These are phyloP conservation scores for Xanthorhoe designata DNA, from an alignment of 2,888 invertebrate genomes.

Conservation along the genomic window DNA sequence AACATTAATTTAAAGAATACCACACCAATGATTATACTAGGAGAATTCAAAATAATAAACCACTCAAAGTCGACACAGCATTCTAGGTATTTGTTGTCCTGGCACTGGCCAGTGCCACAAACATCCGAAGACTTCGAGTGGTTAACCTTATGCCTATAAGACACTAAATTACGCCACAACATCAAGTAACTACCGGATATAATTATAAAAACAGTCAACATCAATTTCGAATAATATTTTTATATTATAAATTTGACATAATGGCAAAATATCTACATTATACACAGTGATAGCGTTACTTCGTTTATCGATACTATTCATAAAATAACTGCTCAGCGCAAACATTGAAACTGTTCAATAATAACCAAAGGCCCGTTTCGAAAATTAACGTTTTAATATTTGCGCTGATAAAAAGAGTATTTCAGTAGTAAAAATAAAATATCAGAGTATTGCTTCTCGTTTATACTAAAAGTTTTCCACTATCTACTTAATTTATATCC, in stretches of 20 bases:
- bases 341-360: constrained; percentile 56
- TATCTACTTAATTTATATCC: constrained; percentile 81
- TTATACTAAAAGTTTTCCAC: constrained; percentile 83
- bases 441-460: constrained; percentile 84
- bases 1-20: constrained; percentile 80
- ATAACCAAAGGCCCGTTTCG: constrained; percentile 21
- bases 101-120: constrained; percentile 25
- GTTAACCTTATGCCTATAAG: constrained; percentile 78
- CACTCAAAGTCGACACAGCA: constrained; percentile 67
- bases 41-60: constrained; percentile 78
- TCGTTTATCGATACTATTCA: constrained; percentile 65
- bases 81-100: constrained; percentile 20
- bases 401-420: constrained; percentile 73
- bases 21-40: constrained; percentile 82
- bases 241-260: constrained; percentile 80
- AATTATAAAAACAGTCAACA: constrained; percentile 86
- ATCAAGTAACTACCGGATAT: constrained; percentile 85
- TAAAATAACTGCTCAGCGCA: constrained; percentile 59
- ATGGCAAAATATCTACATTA: constrained; percentile 84
- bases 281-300: constrained; percentile 71
- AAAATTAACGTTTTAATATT: constrained; percentile 54
- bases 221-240: constrained; percentile 83
- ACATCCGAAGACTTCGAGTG: constrained; percentile 63
- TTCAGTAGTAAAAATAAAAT: constrained; percentile 79
- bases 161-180: constrained; percentile 86